Conservation (phyloP, 2,888 invertebrate genomes). For the Dasypolia templi region DNA sequence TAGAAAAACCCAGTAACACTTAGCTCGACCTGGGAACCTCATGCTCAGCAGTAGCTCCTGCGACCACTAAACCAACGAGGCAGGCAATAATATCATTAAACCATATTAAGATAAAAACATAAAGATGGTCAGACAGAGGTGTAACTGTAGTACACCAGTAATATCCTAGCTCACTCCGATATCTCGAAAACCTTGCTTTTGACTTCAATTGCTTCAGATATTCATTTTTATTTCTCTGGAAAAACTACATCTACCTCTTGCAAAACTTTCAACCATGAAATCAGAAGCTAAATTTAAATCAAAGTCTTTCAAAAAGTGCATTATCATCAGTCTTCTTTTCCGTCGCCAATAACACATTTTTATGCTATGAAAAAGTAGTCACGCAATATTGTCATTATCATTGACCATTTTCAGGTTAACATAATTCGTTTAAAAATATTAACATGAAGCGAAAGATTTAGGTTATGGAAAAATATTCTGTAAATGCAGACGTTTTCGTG, state of each 20-base stretch:
- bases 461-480: neutral
- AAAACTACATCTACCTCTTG: neutral
- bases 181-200: neutral
- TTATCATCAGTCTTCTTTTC: constrained; percentile 37
- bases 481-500: neutral
- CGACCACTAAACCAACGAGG: no score
- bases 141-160: no score
- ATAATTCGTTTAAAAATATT: neutral
- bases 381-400: neutral
- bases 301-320: constrained; percentile 44
- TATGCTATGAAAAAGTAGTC: neutral
- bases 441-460: neutral
- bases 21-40: no score
- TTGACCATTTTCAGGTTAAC: neutral
- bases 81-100: no score
- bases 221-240: neutral
- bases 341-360: constrained; percentile 9
- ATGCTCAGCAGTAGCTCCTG: no score
- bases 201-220: neutral
- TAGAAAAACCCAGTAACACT: no score
- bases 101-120: no score
- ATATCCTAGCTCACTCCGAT: neutral
- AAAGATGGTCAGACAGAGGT: no score
- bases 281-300: constrained; percentile 35
- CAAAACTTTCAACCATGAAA: constrained; percentile 6